These are phyloP conservation scores for Malacoctenus gilli DNA, from an alignment of 2,797 vertebrate genomes.

Conservation along the genomic window DNA sequence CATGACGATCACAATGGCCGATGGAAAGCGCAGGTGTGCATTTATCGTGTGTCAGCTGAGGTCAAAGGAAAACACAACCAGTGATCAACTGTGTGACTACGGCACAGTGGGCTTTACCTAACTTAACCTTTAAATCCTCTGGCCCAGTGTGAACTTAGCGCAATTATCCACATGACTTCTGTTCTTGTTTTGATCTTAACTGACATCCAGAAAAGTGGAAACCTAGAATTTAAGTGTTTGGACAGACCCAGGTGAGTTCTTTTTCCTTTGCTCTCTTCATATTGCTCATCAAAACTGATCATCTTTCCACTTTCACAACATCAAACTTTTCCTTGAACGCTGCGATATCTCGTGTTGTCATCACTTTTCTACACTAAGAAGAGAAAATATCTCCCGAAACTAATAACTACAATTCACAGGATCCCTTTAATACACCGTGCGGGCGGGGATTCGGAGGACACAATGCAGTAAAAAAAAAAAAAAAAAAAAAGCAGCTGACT, in stretches of 20 bases:
- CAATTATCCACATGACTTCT: no score
- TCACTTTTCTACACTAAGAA: neutral
- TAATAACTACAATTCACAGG: neutral
- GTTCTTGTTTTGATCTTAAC: no score
- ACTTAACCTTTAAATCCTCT: no score
- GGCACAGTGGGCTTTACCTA: no score
- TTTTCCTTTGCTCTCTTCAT: no score
- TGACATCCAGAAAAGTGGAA: no score
- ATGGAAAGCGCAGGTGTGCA: conserved; percentile 6
- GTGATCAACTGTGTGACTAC: no score
- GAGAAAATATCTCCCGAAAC: neutral
- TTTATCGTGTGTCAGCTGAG: conserved; percentile 3
- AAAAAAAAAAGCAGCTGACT: conserved; percentile 10
- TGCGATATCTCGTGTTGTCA: neutral
- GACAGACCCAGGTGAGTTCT: no score
- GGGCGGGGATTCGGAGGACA: neutral
- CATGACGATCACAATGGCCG: neutral
- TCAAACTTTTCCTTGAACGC: neutral
- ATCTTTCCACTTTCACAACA: neutral
- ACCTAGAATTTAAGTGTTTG: no score
- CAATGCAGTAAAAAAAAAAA: conserved; percentile 5
- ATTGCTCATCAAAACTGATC: neutral
- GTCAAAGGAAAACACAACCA: no score
- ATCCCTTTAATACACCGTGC: neutral
- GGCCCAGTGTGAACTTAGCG: no score